Percentiles rank a stretch among this genome's conserved stretches.
Conservation (phyloP, 2,888 invertebrate genomes). For the Pollenia labialis region DNA sequence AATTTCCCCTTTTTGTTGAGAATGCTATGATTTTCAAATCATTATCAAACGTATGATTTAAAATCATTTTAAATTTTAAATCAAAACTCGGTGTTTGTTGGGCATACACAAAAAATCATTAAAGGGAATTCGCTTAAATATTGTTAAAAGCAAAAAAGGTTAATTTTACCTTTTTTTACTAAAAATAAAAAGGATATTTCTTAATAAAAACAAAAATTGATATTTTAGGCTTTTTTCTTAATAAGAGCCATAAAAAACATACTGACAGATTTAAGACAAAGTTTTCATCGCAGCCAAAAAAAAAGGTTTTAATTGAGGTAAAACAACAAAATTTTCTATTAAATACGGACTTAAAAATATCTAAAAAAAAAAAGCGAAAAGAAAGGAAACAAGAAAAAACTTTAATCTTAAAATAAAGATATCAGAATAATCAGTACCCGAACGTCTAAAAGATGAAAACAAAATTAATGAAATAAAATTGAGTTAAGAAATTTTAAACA, state of each 20-base stretch:
- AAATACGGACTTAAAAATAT: not conserved
- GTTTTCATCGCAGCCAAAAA: too few relatives aligned
- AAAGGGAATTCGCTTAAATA: too few relatives aligned
- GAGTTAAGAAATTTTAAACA: too few relatives aligned
- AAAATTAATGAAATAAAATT: too few relatives aligned
- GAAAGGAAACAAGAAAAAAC: not conserved
- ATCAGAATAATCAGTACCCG: not conserved
- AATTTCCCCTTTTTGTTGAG: too few relatives aligned
- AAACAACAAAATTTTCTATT: not conserved
- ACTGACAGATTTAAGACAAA: not conserved
- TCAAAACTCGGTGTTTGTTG: too few relatives aligned
- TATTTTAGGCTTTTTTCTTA: not conserved
- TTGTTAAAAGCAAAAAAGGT: not conserved
- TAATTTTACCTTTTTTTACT: not conserved
- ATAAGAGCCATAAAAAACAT: not conserved
- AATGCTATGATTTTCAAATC: too few relatives aligned
- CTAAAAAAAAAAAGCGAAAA: not conserved
- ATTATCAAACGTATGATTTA: too few relatives aligned
- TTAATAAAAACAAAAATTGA: not conserved
- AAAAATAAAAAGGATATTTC: not conserved
- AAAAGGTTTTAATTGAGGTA: too few relatives aligned
- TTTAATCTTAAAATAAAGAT: not conserved
- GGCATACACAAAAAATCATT: too few relatives aligned
- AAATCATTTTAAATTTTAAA: too few relatives aligned
- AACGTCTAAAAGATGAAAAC: not conserved